Evolutionary conservation across 2,888 invertebrate genomes (phyloP).

Genomic region (Eristalinus aeneus): DNA sequence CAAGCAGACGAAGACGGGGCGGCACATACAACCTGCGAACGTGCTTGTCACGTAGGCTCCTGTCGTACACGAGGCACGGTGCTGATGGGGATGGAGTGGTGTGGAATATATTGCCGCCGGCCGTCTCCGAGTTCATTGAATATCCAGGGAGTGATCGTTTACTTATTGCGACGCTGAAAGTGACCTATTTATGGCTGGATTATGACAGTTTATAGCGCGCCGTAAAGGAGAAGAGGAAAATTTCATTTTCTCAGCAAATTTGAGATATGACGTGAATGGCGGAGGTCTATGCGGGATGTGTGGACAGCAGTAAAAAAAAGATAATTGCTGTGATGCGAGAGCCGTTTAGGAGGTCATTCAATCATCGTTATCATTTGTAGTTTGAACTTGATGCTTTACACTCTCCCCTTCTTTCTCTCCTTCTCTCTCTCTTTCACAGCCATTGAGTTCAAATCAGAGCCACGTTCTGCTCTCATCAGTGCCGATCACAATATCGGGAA

Average conservation of each 20-base stretch:
- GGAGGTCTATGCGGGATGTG: not conserved
- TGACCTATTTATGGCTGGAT: constrained; percentile 6
- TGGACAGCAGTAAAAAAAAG: not conserved
- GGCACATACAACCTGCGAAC: not conserved
- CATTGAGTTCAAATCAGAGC: constrained; percentile 78
- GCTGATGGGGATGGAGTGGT: constrained; percentile 30
- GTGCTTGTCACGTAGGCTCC: not conserved
- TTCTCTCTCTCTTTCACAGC: constrained; percentile 72
- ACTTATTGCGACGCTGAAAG: not conserved
- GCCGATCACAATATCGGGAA: constrained; percentile 78
- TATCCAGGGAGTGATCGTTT: constrained; percentile 16
- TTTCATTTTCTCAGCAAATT: not conserved
- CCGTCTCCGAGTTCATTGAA: constrained; percentile 4
- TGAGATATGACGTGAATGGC: not conserved
- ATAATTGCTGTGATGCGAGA: not conserved
- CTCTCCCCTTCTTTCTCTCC: too few species aligned
- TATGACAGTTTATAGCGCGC: not conserved
- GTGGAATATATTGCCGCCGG: constrained; percentile 11
- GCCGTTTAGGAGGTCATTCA: not conserved
- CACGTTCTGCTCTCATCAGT: constrained; percentile 78
- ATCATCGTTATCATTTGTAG: not conserved
- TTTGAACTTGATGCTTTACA: not conserved
- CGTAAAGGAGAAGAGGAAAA: not conserved
- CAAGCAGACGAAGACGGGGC: constrained; percentile 11
- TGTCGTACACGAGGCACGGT: not conserved